Evolutionary conservation across 2,797 vertebrate species (phyloP), one percentile per base, ranked within the genome.

Genomic region (Nasua narica): DNA sequence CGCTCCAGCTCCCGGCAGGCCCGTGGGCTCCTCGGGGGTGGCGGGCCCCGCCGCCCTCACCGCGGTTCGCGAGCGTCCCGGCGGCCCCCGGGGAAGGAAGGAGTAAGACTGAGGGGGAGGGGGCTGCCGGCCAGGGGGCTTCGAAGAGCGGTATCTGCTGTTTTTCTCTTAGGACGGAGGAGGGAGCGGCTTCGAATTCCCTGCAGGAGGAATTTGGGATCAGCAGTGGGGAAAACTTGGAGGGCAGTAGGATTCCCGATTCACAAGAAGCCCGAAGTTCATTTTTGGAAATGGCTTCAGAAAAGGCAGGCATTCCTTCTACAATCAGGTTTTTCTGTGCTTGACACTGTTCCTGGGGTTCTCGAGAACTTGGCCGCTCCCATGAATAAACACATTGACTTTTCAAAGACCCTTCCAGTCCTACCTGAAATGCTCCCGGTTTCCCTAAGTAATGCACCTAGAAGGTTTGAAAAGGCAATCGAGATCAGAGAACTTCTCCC

Each of bases 21-120:
- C 13, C 1, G 9, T 11, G 72, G 50, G 43, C 29, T 29, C 6
- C 21, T 9, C 48, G 21, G 9, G 3, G 50, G 25, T 7, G 11
- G 3, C 10, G 7, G 7, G 40, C 48, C 21, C 54, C 3, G 10
- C 86, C 0, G 72, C 14, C 19, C 23, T 40, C 81, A 1, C 11
- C 0, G 8, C 4, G 60, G 23, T 32, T 16, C 29, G 37, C 0
- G 3, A 19, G 43, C 7, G 25, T 16, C 29, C 48, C 1, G 21
- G 29, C 8, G 8, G 2, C n/a, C 29, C 27, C 77, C 0, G 16
- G 6, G 21, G 5, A 23, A 14, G 16, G 32, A 72, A 58, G 32
- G n/a, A 3, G 27, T 9, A 14, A 23, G 25, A 4, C 50, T 1
- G 3, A 35, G 48, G 6, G 13, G 54, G 25, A 3, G 14, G 48